phyloP scores from a whole-genome alignment of 2,113 vertebrate genomes.

The Ceratotherium simum region DNA sequence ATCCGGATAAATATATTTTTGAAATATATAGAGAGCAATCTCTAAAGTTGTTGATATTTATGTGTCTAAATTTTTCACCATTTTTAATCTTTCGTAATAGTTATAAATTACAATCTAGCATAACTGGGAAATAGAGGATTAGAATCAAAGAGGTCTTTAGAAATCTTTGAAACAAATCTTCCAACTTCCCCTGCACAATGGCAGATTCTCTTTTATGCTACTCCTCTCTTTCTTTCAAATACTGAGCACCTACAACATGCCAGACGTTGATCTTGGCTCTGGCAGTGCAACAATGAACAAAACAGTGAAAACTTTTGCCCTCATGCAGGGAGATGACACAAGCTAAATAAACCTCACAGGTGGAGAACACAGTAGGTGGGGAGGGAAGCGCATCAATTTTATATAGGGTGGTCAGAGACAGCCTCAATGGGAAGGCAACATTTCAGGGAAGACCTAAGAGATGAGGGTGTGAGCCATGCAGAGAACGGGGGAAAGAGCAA shows the following conservation, averaged over 20 bases:
- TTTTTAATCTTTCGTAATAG: not conserved
- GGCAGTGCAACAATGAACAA: rapidly evolving
- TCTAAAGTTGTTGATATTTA: not conserved
- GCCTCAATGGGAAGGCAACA: not conserved
- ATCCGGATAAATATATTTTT: not conserved
- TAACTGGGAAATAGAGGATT: not conserved
- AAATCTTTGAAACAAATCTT: not conserved
- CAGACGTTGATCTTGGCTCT: not conserved
- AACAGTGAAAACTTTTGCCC: not conserved
- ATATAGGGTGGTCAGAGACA: rapidly evolving
- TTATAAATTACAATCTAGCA: not conserved
- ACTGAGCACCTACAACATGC: not conserved
- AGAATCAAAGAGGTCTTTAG: not conserved
- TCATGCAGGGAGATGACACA: rapidly evolving
- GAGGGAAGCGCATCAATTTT: rapidly evolving
- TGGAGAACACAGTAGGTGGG: rapidly evolving
- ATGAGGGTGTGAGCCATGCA: not conserved
- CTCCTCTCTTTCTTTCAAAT: not conserved
- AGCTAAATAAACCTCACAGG: too few species aligned
- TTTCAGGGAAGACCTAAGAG: not conserved
- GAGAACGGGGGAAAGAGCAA: too few species aligned
- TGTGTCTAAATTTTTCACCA: not conserved
- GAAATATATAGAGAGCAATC: not conserved
- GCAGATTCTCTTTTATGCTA: not conserved
- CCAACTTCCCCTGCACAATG: rapidly evolving